phyloP scores from a whole-genome alignment of 2,888 invertebrate species.

The Ectemnius lituratus region DNA sequence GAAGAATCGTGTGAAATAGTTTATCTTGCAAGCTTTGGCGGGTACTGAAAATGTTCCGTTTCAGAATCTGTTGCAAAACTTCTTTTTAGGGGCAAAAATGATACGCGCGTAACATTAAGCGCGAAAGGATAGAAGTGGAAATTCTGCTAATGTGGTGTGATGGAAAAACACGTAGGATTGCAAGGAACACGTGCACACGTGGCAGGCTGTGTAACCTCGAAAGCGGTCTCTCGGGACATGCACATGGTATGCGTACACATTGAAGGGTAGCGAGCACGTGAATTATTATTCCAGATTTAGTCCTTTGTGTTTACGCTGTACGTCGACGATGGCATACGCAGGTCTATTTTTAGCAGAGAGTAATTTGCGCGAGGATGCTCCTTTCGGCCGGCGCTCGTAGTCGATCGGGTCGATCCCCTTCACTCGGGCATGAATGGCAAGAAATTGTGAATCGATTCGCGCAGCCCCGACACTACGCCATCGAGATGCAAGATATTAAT shows the following conservation, averaged over 20 bases:
- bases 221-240: neutral
- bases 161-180: neutral
- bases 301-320: neutral
- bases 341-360: slow-evolving; percentile 8
- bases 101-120: neutral
- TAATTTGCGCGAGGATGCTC: neutral
- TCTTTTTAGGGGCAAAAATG: too few species aligned
- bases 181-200: slow-evolving; percentile 11
- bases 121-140: too few species aligned
- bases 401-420: neutral
- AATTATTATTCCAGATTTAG: slow-evolving; percentile 19
- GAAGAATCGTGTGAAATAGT: too few species aligned
- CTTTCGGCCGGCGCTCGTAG: neutral
- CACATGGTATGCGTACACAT: neutral
- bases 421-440: slow-evolving; percentile 13
- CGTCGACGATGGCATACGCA: neutral
- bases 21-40: too few species aligned
- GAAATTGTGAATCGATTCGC: slow-evolving; percentile 27
- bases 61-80: too few species aligned
- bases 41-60: too few species aligned
- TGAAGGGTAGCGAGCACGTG: slow-evolving; percentile 3
- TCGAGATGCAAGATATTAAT: too few species aligned
- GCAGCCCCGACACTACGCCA: too few species aligned
- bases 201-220: neutral
- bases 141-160: too few species aligned